Evolutionary conservation across 2,888 invertebrate genomes (phyloP).

Genomic region (Eurytoma adleriae): DNA sequence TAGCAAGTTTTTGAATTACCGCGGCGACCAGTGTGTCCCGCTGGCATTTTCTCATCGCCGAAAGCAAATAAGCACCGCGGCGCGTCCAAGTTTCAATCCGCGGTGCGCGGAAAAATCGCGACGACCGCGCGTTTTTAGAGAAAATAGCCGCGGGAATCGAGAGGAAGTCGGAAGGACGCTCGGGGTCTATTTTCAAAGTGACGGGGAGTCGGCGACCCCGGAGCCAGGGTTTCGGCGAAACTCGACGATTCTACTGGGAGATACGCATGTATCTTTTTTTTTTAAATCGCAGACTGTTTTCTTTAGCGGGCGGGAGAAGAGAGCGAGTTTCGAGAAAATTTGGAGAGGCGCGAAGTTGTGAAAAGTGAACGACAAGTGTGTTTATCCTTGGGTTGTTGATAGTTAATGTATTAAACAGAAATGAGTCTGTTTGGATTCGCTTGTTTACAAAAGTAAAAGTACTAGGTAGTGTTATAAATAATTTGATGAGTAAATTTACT

Average conservation of each 20-base stretch:
- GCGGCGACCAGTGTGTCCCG: background rate
- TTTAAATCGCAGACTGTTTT: conserved; percentile 3
- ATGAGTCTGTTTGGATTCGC: background rate
- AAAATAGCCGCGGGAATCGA: background rate
- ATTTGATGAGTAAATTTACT: no score
- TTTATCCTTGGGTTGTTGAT: background rate
- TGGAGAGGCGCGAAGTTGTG: background rate
- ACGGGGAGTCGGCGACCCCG: background rate
- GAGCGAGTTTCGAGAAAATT: background rate
- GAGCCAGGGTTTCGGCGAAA: background rate
- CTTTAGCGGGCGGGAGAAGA: background rate
- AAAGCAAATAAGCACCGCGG: background rate
- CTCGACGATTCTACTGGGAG: background rate
- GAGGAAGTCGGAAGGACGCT: conserved; percentile 19
- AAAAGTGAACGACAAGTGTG: conserved; percentile 15
- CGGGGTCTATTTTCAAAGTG: conserved; percentile 40
- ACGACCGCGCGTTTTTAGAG: background rate
- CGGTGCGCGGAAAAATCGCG: no score
- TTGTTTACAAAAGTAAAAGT: no score
- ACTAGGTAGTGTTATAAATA: no score
- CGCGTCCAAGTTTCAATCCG: conserved; percentile 2
- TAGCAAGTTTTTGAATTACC: conserved; percentile 36
- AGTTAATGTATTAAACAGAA: background rate
- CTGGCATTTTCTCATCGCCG: background rate
- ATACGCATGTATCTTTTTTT: background rate